Percentiles rank a stretch among this genome's conserved stretches.
These are phyloP conservation scores for Chironomus striatipennis DNA, from an alignment of 1,140 invertebrate genomes.

Conservation along the genomic window DNA sequence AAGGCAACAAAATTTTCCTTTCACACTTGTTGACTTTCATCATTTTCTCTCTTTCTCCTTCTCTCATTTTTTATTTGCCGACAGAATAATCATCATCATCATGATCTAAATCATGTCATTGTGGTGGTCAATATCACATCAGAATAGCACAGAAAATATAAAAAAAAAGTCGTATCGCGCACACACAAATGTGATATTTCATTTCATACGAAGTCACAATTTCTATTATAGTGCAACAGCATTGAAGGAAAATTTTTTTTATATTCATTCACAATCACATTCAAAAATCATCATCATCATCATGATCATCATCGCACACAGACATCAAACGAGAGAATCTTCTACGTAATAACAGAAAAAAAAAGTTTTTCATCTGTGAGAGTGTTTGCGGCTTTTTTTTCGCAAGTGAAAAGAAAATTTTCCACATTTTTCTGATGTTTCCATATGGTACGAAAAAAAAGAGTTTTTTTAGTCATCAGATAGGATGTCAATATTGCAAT, in stretches of 20 bases:
- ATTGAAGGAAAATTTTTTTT: neutral
- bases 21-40: conserved; percentile 4
- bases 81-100: too few species aligned
- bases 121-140: neutral
- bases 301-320: neutral
- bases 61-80: too few species aligned
- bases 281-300: neutral
- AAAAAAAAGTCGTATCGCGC: neutral
- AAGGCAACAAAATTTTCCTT: neutral
- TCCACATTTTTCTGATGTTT: neutral
- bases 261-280: neutral
- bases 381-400: neutral
- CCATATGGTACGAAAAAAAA: neutral
- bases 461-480: neutral
- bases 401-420: neutral
- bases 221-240: neutral
- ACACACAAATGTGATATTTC: neutral
- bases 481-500: too few species aligned
- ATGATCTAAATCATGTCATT: neutral
- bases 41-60: neutral
- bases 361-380: neutral
- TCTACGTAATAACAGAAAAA: neutral
- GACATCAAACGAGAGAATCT: too few species aligned
- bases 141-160: too few species aligned
- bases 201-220: too few species aligned